Evolutionary conservation across 2,888 invertebrate species (phyloP), one percentile per base, ranked within the genome.

Genomic region (Glyphotaelius pellucidus): DNA sequence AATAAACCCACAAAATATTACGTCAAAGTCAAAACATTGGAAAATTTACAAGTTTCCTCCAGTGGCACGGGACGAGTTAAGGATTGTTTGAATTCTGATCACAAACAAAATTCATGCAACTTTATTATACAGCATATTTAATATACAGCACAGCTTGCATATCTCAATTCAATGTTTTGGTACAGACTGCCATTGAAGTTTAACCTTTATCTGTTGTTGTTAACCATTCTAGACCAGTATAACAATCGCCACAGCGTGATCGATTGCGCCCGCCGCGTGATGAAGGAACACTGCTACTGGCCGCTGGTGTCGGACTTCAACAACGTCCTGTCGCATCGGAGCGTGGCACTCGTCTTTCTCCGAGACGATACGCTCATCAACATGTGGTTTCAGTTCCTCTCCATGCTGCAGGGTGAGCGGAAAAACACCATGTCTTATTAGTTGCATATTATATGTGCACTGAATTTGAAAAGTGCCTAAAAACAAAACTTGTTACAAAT

Each of bases 271-370:
- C 97, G 98, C 93, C 97, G 98, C 92, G 98, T 99, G 35, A 99
- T 99, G 99, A 99, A 99, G 95, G 98, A 99, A 94, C 99, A 99
- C 95, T 99, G 99, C 95, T 99, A 99, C 95, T 99, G 99, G 99
- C 99, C 99, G 0, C 96, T 99, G 12, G 99, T 99, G 79, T 99
- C 99, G 0, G 99, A 99, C 95, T 97, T 99, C 94, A 99, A 99
- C 95, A 99, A 99, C 95, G 98, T 99, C 90, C 96, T 99, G 30
- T 98, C 99, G 0, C 99, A 99, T 95, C 97, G 97, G 94, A 98
- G 98, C 30, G 98, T 99, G 5, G 99, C 99, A 30, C 95, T 98
- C 94, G 97, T 98, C 94, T 99, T 99, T 95, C 97, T 99, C 95
- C 97, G 97, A 90, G 98, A 99, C 94, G 98, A 98, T 94, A 97